Conservation (phyloP, 2,888 invertebrate genomes). For the Zhengitettix transpicula region DNA sequence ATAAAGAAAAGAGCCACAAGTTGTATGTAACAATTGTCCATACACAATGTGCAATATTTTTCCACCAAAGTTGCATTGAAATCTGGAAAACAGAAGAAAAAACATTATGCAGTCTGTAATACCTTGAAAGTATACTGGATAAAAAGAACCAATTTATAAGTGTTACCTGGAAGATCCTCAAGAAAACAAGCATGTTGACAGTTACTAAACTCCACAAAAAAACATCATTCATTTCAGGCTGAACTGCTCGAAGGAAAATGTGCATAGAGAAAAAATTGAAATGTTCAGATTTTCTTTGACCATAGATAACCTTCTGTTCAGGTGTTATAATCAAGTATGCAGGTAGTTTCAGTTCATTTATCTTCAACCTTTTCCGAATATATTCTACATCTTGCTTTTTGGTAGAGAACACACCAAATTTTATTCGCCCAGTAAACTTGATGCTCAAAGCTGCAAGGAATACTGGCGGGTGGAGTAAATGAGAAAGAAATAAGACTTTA, state of each 20-base stretch:
- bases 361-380: conserved; percentile 14
- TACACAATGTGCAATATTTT: conserved; percentile 20
- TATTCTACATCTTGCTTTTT: conserved; percentile 16
- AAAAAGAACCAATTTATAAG: not conserved
- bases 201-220: conserved; percentile 28
- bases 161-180: conserved; percentile 25
- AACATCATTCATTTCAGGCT: conserved; percentile 33
- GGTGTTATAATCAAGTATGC: conserved; percentile 27
- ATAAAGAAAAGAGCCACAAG: conserved; percentile 24
- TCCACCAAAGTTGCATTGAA: conserved; percentile 22
- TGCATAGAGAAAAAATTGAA: conserved; percentile 27
- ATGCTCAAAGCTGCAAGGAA: conserved; percentile 33
- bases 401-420: conserved; percentile 24
- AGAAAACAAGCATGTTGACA: conserved; percentile 26
- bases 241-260: conserved; percentile 25
- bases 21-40: conserved; percentile 29
- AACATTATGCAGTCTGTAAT: not conserved
- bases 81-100: conserved; percentile 13
- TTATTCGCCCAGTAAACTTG: conserved; percentile 32
- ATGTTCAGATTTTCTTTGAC: conserved; percentile 24
- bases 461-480: conserved; percentile 26
- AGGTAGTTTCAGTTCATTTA: conserved; percentile 16
- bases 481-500: conserved; percentile 27
- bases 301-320: conserved; percentile 25
- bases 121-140: not conserved